Conservation (phyloP, 2,888 invertebrate species). For the Rhogogaster chlorosoma region DNA sequence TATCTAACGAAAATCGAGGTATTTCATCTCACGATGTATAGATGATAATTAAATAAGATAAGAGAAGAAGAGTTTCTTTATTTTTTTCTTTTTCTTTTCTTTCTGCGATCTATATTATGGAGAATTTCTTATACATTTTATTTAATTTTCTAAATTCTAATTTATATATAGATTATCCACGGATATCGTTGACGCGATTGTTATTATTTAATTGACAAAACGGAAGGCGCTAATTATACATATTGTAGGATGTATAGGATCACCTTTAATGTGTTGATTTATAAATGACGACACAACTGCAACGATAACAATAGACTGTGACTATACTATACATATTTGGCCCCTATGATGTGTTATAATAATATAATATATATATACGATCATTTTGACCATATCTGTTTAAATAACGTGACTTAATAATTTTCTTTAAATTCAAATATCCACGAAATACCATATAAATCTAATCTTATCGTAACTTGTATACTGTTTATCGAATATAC, state of each 20-base stretch:
- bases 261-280: not conserved
- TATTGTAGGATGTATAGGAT: not conserved
- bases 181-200: not conserved
- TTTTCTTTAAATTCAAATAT: too few relatives aligned
- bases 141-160: too few relatives aligned
- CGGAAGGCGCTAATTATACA: not conserved
- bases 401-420: too few relatives aligned
- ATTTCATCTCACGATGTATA: too few relatives aligned
- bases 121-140: not conserved
- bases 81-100: too few relatives aligned
- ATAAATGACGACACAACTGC: not conserved
- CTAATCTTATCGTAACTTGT: too few relatives aligned
- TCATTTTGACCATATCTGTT: too few relatives aligned
- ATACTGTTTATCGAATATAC: too few relatives aligned
- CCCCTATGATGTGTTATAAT: not conserved
- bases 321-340: not conserved
- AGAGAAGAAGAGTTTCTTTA: too few relatives aligned
- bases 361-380: not conserved
- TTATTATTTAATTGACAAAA: not conserved
- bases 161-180: not conserved
- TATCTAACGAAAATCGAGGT: too few relatives aligned
- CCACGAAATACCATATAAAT: too few relatives aligned
- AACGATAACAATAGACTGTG: not conserved
- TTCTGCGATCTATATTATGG: not conserved
- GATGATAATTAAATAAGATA: too few relatives aligned